Evolutionary conservation across 2,797 vertebrate species (phyloP), one percentile per base, ranked within the genome.

Genomic region (Malurus splendens): DNA sequence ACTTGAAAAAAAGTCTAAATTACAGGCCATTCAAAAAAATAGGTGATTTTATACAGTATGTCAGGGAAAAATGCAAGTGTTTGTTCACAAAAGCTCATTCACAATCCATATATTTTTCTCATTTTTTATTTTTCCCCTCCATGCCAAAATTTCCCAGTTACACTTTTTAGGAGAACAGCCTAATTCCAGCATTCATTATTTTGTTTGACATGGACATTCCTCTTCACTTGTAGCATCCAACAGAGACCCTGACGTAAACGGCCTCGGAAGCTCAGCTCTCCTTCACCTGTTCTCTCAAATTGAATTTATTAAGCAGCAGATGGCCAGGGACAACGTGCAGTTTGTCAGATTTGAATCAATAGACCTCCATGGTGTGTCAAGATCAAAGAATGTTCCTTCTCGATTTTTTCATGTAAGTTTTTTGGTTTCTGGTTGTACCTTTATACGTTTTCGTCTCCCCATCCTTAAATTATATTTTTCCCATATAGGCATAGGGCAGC

Each of bases 311-410:
- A 98, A 99, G 92, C 98, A 99, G 91, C 98, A 98, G 95, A 98
- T 99, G 88, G 96, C 97, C 82, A 97, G 97, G 87, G 98, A 98
- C 88, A 98, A 97, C 74, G 95, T 99, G 92, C 98, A 95, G 90
- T 99, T 99, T 82, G 97, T 99, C 36, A 97, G 98, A 73, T 99
- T 99, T 94, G 99, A 99, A 96, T 98, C 98, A 71, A 96, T 98
- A 41, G 99, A 99, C 87, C 98, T 99, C 74, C 98, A 99, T 18
- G 98, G 99, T 10, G 98, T 99, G 70, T 99, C 98, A 85, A 97
- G 98, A 93, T 99, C 98, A 91, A 99, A 99, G 97, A 99, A 97
- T 9, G 96, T 99, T 59, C 98, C 98, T 38, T 98, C 98, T 92
- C 97, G 98, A 33, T 98, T 98, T 96, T 99, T 99, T 93, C 98